phyloP scores from a whole-genome alignment of 2,888 invertebrate genomes.

The Unio delphinus region DNA sequence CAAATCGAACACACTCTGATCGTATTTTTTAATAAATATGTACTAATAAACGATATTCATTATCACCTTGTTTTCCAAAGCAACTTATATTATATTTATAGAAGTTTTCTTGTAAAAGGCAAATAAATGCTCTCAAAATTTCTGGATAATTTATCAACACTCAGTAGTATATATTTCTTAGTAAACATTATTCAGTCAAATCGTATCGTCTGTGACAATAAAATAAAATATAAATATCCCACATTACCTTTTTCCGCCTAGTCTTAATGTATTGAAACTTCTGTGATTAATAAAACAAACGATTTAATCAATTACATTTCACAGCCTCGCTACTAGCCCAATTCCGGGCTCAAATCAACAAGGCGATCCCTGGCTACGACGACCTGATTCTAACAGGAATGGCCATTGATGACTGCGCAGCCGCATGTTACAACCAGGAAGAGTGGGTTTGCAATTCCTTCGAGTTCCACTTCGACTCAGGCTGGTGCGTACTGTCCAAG shows the following conservation, averaged over 20 bases:
- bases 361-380: constrained; percentile 41
- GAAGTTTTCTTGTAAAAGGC: too few species aligned
- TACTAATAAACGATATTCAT: too few species aligned
- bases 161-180: too few species aligned
- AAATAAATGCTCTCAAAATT: too few species aligned
- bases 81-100: too few species aligned
- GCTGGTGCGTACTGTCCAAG: constrained; percentile 47
- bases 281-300: background rate
- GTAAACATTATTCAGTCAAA: too few species aligned
- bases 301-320: background rate
- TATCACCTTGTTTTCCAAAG: too few species aligned
- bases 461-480: constrained; percentile 48
- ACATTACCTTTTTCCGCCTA: background rate
- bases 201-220: too few species aligned
- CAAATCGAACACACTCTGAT: too few species aligned
- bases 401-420: constrained; percentile 57
- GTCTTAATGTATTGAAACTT: background rate
- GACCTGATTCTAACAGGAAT: constrained; percentile 39
- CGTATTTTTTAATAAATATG: too few species aligned
- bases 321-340: constrained; percentile 31
- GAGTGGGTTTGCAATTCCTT: constrained; percentile 54
- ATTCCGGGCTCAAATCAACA: constrained; percentile 39
- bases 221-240: background rate
- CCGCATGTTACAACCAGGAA: constrained; percentile 38
- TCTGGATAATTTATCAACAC: too few species aligned